These are phyloP conservation scores for Reticulitermes speratus DNA, from an alignment of 1,140 invertebrate species.

Conservation along the genomic window DNA sequence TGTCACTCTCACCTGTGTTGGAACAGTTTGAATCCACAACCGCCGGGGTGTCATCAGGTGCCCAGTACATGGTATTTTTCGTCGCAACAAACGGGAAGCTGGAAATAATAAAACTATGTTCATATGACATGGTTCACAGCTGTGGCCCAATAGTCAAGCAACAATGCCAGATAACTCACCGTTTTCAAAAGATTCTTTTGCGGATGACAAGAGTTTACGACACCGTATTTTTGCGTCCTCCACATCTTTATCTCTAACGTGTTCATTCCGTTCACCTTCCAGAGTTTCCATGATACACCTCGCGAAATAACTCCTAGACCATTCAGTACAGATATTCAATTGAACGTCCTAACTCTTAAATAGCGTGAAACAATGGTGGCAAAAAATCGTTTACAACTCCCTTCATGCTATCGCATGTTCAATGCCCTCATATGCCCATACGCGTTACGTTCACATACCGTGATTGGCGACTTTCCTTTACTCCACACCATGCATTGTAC, in stretches of 20 bases:
- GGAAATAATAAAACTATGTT: slow-evolving; percentile 21
- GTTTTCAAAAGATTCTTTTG: slow-evolving; percentile 62
- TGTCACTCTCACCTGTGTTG: slow-evolving; percentile 55
- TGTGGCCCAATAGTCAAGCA: not conserved
- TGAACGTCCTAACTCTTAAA: not conserved
- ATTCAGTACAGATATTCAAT: not conserved
- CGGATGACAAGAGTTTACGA: slow-evolving; percentile 60
- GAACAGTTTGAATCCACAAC: slow-evolving; percentile 72
- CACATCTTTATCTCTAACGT: slow-evolving; percentile 11
- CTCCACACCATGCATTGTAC: too few species aligned
- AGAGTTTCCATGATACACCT: slow-evolving; percentile 21
- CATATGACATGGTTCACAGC: not conserved
- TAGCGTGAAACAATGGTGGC: not conserved
- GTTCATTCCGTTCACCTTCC: slow-evolving; percentile 14
- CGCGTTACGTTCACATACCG: not conserved
- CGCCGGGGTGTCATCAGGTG: slow-evolving; percentile 71
- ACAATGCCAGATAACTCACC: slow-evolving; percentile 47
- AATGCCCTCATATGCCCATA: not conserved
- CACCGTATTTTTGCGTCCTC: slow-evolving; percentile 37
- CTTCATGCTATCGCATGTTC: not conserved
- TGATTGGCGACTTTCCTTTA: not conserved
- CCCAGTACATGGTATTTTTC: slow-evolving; percentile 71
- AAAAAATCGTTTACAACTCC: not conserved
- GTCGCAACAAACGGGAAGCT: slow-evolving; percentile 68
- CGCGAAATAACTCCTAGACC: not conserved